Evolutionary conservation across 2,113 vertebrate species (phyloP), one percentile per base, ranked within the genome.

Genomic region (Notarius quadriscutis): DNA sequence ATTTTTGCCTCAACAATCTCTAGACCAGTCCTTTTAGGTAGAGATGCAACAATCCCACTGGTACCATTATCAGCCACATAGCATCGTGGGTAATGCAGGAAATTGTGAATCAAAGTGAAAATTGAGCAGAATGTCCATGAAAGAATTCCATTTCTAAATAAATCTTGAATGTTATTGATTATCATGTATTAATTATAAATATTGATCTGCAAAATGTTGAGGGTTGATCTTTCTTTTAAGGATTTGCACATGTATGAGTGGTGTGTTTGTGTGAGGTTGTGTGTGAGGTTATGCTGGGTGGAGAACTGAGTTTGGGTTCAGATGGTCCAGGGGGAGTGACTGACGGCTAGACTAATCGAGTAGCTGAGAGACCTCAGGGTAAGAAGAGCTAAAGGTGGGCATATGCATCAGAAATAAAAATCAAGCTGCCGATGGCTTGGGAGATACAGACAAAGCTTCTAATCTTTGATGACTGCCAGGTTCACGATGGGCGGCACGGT

Each of bases 311-410:
- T 30, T 51, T 81, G 67, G 58, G 77, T 86, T 86, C 81, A 86
- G 81, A 62, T 88, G 84, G 67, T 88, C 63, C 20, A 60, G 65
- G 30, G 15, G 41, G 63, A 48, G 60, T 74, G 85, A 84, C 75
- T 86, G 87, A 90, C 84, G 18, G 81, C 81, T 86, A 53, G 63
- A 85, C 57, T 90, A 86, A 90, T 86, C 57, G 60, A 82, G 67
- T 34, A 34, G 57, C 81, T 83, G 48, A 15, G 27, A 81, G 83
- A 58, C 69, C 81, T 27, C 22, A 27, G 65, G 85, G 27, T 71
- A 72, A 63, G 55, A 84, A 72, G 2, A 55, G 58, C 58, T 71
- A 48, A 60, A 84, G 7, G 58, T 63, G 57, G 62, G 10, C 30
- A 85, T 85, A 85, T 22, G 80, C 80, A 75, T 48, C 74, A 86